Base-by-base conservation (phyloP, 92 coral and sea anemone species). In the Heteractis magnifica region DNA sequence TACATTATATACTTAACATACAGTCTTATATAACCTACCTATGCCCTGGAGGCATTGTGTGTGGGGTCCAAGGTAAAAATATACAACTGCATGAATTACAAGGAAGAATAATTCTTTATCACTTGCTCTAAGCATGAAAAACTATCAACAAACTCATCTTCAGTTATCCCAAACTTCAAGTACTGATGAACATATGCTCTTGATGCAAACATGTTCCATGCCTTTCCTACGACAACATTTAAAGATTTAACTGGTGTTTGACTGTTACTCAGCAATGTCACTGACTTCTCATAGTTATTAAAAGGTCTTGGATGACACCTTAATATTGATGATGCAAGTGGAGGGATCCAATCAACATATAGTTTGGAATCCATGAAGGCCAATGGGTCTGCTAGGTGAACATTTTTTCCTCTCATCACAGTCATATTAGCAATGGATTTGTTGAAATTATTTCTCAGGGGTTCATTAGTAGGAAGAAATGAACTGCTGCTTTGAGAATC, bases 141-240 rank as follows among this genome's bases (percentile, higher is more conserved):
- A 79, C 95, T 94, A 79, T 97, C 99, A 6, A 97, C 98, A 88
- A 97, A 97, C 49, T 87, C 97, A 91, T 97, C 99, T 68, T 97
- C 99, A 52, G 79, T 79, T 49, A 94, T 92, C 53, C 99, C 99
- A 89, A 90, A 93, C 83, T 88, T 97, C 52, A 90, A 87, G 82
- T 97, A 97, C 86, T 97, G 99, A 75, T 97, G 98, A 19, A 97
- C 93, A 84, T 94, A 97, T 23, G 99, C 99, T 65, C 99, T 91
- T 5, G 99, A 97, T 6, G 97, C 91, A 85, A 97, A 97, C 98
- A 94, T 97, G 49, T 88, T 92, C 99, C 99, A 97, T 58, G 99
- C 99, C 81, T 97, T 97, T 49, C 85, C 75, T 62, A 94, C 95
- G 3, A 94, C 98, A n/a, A 89, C 72, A 89, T 91, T 92, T 62